Percentiles rank a stretch among this genome's conserved stretches.
phyloP scores from a whole-genome alignment of 2,797 vertebrate species.

The Ceyx erithaca region DNA sequence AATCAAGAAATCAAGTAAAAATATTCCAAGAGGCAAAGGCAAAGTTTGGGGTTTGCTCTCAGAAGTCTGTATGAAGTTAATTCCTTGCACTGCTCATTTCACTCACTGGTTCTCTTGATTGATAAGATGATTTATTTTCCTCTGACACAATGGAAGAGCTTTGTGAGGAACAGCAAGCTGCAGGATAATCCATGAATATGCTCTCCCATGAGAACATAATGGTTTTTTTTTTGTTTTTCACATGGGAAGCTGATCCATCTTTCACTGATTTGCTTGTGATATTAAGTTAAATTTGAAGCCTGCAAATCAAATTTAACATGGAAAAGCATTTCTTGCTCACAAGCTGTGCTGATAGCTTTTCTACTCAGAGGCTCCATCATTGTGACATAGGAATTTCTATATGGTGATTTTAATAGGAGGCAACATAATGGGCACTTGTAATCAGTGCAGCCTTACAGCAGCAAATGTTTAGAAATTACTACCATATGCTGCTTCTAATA shows the following conservation, averaged over 20 bases:
- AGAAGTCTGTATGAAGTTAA: not conserved
- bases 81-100: not conserved
- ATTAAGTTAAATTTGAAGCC: conserved; percentile 12
- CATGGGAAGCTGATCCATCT: not conserved
- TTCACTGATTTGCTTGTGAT: not conserved
- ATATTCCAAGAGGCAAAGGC: not conserved
- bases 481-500: conserved; percentile 26
- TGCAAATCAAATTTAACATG: not conserved
- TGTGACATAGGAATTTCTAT: not conserved
- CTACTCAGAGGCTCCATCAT: not conserved
- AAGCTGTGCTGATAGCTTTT: not conserved
- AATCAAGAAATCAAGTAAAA: not conserved
- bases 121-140: not conserved
- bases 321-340: not conserved
- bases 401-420: conserved; percentile 25
- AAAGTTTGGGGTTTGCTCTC: not conserved
- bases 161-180: not conserved
- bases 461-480: conserved; percentile 31
- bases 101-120: not conserved
- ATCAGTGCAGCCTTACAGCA: conserved; percentile 6
- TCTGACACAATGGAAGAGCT: not conserved
- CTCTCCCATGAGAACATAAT: not conserved
- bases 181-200: not conserved
- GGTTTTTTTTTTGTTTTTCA: not conserved
- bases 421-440: conserved; percentile 9